A percentile compares a stretch with the other conserved stretches of the same genome.
Evolutionary conservation across 2,888 invertebrate genomes (phyloP).

Genomic region (Rhamnusium bicolor): DNA sequence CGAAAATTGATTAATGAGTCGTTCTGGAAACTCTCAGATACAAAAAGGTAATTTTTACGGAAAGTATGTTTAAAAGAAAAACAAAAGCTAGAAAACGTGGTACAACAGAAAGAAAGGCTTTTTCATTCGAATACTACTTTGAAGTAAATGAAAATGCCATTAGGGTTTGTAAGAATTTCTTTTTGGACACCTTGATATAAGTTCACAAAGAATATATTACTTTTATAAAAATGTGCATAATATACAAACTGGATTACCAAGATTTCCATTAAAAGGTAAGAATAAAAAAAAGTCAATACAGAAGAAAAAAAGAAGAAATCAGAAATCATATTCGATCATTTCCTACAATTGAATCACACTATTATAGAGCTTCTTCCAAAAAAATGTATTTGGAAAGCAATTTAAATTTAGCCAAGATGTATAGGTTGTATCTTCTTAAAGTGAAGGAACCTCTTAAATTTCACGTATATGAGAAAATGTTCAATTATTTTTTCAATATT

Average conservation of each 20-base stretch:
- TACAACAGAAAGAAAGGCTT: not conserved
- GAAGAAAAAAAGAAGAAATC: not conserved
- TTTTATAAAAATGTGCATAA: not conserved
- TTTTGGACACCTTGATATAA: not conserved
- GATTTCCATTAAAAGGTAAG: no score
- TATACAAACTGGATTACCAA: no score
- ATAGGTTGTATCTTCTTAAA: not conserved
- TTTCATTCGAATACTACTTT: not conserved
- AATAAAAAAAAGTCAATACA: not conserved
- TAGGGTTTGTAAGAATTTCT: not conserved
- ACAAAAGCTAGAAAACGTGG: not conserved
- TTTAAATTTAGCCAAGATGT: not conserved
- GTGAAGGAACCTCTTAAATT: not conserved
- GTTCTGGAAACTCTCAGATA: not conserved
- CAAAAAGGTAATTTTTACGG: not conserved
- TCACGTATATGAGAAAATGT: not conserved
- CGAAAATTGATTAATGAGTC: conserved; percentile 2
- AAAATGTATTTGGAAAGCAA: conserved; percentile 2
- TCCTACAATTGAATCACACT: conserved; percentile 4
- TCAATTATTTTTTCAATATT: not conserved
- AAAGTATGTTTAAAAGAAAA: not conserved
- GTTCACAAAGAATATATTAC: not conserved
- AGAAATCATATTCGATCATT: conserved; percentile 1
- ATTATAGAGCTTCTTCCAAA: conserved; percentile 6
- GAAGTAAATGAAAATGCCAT: not conserved